These are phyloP conservation scores for Myripristis murdjan DNA, from an alignment of 2,797 vertebrate species.

Conservation along the genomic window DNA sequence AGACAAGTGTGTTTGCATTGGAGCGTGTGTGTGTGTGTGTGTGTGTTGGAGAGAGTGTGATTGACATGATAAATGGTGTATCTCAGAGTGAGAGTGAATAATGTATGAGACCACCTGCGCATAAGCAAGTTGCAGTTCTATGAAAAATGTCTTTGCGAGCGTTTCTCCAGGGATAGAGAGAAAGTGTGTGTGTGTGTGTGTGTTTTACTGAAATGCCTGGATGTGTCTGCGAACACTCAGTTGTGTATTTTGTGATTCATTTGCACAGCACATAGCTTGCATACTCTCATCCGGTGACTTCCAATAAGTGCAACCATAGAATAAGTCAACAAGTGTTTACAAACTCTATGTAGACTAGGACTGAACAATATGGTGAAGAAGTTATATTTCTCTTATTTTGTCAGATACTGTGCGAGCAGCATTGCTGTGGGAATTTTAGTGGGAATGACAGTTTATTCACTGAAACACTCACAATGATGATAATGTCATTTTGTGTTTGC, in stretches of 20 bases:
- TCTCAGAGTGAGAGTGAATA: constrained; percentile 52
- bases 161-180: constrained; percentile 37
- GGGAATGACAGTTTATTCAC: no score
- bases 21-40: constrained; percentile 13
- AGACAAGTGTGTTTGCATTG: constrained; percentile 54
- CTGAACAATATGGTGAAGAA: no score
- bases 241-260: neutral
- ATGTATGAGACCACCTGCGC: constrained; percentile 58
- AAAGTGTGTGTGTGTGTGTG: constrained; percentile 39
- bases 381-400: no score
- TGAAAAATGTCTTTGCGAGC: constrained; percentile 37
- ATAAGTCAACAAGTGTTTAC: neutral
- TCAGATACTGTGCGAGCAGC: no score
- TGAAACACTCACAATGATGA: no score
- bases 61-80: constrained; percentile 43
- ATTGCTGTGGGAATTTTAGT: no score
- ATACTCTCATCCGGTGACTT: constrained; percentile 16
- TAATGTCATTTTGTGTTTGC: no score
- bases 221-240: neutral
- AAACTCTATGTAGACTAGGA: neutral
- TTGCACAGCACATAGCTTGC: neutral
- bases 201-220: constrained; percentile 4
- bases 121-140: constrained; percentile 38
- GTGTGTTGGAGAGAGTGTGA: constrained; percentile 7
- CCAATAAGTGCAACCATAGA: constrained; percentile 2